Conservation (phyloP, 2,113 vertebrate species). For the Coturnix japonica region DNA sequence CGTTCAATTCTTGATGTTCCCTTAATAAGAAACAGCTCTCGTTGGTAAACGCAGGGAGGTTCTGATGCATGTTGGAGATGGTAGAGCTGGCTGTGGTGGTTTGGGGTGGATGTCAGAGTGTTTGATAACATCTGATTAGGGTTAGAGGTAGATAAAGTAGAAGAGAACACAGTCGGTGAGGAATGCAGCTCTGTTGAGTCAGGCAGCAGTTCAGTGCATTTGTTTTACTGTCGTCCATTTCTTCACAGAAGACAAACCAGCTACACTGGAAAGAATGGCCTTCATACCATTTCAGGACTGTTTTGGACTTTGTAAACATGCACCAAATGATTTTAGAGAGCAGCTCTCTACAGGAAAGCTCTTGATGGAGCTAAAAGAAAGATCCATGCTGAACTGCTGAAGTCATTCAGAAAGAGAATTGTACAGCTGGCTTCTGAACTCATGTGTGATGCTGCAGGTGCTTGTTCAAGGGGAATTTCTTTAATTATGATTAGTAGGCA, state of each 20-base stretch:
- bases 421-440: neutral
- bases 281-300: neutral
- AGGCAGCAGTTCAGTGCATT: neutral
- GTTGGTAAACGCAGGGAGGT: constrained; percentile 25
- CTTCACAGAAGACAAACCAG: neutral
- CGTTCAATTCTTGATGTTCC: constrained; percentile 53
- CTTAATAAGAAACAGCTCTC: constrained; percentile 65
- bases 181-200: neutral
- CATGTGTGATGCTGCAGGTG: neutral
- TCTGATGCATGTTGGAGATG: constrained; percentile 16
- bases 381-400: neutral
- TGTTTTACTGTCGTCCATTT: neutral
- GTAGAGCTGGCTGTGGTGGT: constrained; percentile 30
- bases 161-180: neutral
- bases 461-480: neutral
- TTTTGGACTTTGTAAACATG: neutral
- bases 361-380: neutral
- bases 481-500: neutral
- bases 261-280: neutral
- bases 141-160: constrained; percentile 19
- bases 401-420: neutral
- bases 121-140: constrained; percentile 28
- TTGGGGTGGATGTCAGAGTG: constrained; percentile 23
- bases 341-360: neutral
- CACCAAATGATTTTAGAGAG: neutral